A percentile compares a stretch with the other conserved stretches of the same genome.
Evolutionary conservation across 1,140 invertebrate species (phyloP).

Genomic region (Dryas iulia): DNA sequence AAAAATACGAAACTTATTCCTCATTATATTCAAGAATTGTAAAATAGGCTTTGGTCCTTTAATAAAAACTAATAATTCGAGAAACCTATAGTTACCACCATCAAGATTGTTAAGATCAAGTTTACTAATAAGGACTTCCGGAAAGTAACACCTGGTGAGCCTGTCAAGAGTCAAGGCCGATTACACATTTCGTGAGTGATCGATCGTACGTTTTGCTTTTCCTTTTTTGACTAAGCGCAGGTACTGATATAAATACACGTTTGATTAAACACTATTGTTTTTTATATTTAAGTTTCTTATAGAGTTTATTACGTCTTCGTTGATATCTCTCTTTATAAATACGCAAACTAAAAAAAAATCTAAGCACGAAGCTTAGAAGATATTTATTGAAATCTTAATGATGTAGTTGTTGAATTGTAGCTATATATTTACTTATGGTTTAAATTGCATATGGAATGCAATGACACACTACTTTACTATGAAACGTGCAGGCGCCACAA

Average conservation of each 20-base stretch:
- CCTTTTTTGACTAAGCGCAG: constrained; percentile 14
- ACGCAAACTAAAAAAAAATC: no score
- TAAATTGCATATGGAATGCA: not conserved
- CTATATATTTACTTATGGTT: not conserved
- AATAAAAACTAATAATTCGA: not conserved
- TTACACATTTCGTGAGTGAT: constrained; percentile 26
- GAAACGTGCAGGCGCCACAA: no score
- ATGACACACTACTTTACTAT: no score
- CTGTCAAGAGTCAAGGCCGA: constrained; percentile 36
- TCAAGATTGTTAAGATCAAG: constrained; percentile 14
- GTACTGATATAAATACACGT: no score
- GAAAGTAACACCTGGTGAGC: constrained; percentile 36
- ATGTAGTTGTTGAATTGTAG: no score
- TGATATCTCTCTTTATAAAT: no score
- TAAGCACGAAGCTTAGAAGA: no score
- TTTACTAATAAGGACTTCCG: constrained; percentile 37
- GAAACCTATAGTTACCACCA: not conserved
- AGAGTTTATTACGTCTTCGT: no score
- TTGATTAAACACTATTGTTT: no score
- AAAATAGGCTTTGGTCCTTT: not conserved
- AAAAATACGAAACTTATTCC: no score
- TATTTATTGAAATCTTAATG: no score
- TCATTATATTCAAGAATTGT: not conserved
- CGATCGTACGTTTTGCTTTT: constrained; percentile 9
- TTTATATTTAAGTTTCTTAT: no score